Conservation (phyloP, 2,888 invertebrate genomes). For the Villa cingulata region DNA sequence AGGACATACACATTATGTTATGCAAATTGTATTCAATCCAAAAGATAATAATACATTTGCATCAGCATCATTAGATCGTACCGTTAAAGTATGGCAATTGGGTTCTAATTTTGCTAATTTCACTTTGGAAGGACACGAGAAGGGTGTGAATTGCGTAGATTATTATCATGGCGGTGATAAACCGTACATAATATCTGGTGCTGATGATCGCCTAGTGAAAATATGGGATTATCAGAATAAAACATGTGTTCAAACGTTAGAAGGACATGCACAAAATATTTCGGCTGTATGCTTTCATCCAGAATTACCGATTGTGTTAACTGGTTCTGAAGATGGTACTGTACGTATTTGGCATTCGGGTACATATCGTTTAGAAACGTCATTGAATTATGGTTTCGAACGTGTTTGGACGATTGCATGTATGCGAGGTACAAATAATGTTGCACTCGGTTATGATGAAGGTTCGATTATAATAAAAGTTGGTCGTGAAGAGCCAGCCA, state of each 20-base stretch:
- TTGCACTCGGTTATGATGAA: constrained; percentile 66
- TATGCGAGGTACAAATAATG: constrained; percentile 87
- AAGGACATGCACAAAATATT: constrained; percentile 94
- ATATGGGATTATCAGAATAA: constrained; percentile 99
- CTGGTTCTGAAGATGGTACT: constrained; percentile 96
- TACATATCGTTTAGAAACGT: constrained; percentile 91
- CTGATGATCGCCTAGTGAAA: constrained; percentile 93
- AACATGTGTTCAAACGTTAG: constrained; percentile 95
- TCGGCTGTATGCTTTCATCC: constrained; percentile 95
- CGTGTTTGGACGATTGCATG: constrained; percentile 94
- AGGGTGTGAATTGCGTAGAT: constrained; percentile 98
- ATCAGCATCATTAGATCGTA: constrained; percentile 95
- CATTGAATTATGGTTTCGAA: constrained; percentile 95
- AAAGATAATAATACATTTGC: constrained; percentile 99
- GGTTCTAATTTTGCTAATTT: constrained; percentile 97
- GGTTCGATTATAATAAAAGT: constrained; percentile 37
- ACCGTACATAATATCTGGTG: constrained; percentile 96
- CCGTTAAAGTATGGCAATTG: constrained; percentile 97
- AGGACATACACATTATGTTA: constrained; percentile 98
- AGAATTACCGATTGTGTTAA: constrained; percentile 89
- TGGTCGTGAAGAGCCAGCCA: constrained; percentile 96
- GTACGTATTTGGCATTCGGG: constrained; percentile 98
- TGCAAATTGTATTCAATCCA: constrained; percentile 99
- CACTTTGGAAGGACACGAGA: constrained; percentile 94
- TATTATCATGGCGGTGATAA: constrained; percentile 99